Conservation (phyloP, 1,140 invertebrate genomes). For the Vollenhovia emeryi region DNA sequence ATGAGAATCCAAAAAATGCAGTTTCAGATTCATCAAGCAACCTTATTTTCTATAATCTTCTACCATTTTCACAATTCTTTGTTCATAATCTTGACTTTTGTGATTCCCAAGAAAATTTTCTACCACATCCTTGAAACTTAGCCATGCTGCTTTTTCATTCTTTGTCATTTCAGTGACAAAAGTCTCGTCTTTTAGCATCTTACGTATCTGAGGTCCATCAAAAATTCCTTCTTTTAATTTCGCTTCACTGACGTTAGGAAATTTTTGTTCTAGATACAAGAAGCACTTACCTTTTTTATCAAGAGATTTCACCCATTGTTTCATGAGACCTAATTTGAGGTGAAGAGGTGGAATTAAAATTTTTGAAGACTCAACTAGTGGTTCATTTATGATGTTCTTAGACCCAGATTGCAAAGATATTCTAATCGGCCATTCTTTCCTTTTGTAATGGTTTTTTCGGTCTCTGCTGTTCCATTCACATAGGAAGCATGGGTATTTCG, state of each 20-base stretch:
- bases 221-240: constrained; percentile 43
- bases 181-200: neutral
- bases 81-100: neutral
- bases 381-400: neutral
- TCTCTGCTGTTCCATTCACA: constrained; percentile 16
- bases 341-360: constrained; percentile 8
- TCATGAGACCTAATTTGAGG: constrained; percentile 31
- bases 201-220: constrained; percentile 12
- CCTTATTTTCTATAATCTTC: neutral
- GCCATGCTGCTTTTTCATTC: neutral
- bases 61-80: neutral
- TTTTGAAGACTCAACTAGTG: neutral
- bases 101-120: neutral
- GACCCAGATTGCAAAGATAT: neutral
- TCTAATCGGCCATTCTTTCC: neutral
- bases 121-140: neutral
- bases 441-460: neutral
- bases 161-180: neutral
- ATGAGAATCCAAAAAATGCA: constrained; percentile 74
- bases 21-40: constrained; percentile 38
- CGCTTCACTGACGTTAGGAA: neutral
- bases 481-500: constrained; percentile 21
- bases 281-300: neutral
- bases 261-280: neutral
- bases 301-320: constrained; percentile 42